These are phyloP conservation scores for Grus americana DNA, from an alignment of 2,113 vertebrate genomes.

Conservation along the genomic window DNA sequence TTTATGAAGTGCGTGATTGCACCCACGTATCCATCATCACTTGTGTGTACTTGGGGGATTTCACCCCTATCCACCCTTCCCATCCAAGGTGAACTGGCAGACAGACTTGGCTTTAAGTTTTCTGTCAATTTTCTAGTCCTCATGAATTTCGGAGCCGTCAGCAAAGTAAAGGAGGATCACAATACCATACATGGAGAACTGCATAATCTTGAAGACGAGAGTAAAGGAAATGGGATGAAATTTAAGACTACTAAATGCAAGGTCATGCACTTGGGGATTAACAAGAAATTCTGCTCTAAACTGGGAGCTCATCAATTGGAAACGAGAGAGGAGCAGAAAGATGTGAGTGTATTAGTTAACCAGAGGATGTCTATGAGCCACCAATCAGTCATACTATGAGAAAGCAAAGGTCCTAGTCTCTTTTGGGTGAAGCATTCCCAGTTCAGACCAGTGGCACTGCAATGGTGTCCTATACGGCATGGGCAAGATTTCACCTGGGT, in stretches of 20 bases:
- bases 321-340: slow-evolving; percentile 41
- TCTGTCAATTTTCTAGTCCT: slow-evolving; percentile 39
- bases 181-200: slow-evolving; percentile 64
- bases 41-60: rapidly evolving
- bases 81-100: background rate
- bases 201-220: slow-evolving; percentile 64
- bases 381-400: background rate
- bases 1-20: background rate
- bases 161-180: slow-evolving; percentile 68
- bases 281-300: slow-evolving; percentile 68
- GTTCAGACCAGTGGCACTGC: background rate
- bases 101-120: slow-evolving; percentile 20
- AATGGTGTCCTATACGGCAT: background rate
- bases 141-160: slow-evolving; percentile 64
- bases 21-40: background rate
- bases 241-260: slow-evolving; percentile 73
- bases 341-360: slow-evolving; percentile 53
- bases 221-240: slow-evolving; percentile 69
- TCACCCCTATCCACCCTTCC: background rate
- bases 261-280: slow-evolving; percentile 71
- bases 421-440: background rate
- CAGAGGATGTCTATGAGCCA: background rate
- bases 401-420: background rate
- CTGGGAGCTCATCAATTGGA: slow-evolving; percentile 65
- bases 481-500: background rate